phyloP scores from a whole-genome alignment of 2,113 vertebrate genomes.

The Corynorhinus townsendii region DNA sequence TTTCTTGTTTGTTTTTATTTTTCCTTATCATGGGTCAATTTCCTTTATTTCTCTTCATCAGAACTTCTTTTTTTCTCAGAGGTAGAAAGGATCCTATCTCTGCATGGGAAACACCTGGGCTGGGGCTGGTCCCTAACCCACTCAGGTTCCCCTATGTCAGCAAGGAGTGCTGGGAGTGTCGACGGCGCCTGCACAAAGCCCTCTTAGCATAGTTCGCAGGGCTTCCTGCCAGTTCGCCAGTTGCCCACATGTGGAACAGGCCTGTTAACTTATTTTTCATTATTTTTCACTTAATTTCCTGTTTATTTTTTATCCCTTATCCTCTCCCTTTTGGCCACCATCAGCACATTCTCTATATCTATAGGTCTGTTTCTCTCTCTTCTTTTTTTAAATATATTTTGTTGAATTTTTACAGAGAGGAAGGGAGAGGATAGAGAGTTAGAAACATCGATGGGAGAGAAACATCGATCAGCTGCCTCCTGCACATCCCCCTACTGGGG shows the following conservation, averaged over 20 bases:
- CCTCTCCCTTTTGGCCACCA: not conserved
- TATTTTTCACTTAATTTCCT: not conserved
- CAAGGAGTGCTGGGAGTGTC: not conserved
- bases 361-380: not conserved
- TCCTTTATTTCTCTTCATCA: not conserved
- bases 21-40: not conserved
- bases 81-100: not conserved
- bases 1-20: not conserved
- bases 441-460: too few relatives aligned
- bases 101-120: not conserved
- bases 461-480: too few relatives aligned
- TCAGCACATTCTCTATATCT: not conserved
- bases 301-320: not conserved
- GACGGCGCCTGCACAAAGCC: not conserved
- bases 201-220: not conserved
- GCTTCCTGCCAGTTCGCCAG: not conserved
- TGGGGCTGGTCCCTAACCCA: not conserved
- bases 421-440: too few relatives aligned
- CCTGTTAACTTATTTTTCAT: not conserved
- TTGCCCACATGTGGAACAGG: not conserved
- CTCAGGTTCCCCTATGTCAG: not conserved
- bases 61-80: not conserved
- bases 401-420: too few relatives aligned
- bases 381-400: too few relatives aligned
- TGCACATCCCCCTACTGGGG: too few relatives aligned